Percentiles rank a stretch among this genome's conserved stretches.
These are phyloP conservation scores for Tachuris rubrigastra DNA, from an alignment of 2,113 vertebrate genomes.

Conservation along the genomic window DNA sequence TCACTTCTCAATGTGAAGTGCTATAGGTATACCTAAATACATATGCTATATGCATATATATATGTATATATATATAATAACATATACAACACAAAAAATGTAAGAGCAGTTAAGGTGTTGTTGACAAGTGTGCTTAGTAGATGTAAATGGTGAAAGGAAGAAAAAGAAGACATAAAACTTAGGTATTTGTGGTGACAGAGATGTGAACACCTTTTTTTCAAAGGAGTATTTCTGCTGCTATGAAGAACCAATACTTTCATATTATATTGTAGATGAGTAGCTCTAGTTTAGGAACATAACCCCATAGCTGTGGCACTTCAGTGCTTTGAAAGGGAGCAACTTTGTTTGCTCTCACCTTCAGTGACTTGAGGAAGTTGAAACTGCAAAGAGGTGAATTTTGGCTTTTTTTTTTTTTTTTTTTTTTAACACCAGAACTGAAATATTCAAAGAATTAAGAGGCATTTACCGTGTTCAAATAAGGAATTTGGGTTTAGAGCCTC, in stretches of 20 bases:
- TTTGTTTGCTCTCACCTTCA: background rate
- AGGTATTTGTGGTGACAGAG: background rate
- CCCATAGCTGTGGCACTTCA: background rate
- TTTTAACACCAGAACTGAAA: background rate
- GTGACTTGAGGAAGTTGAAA: background rate
- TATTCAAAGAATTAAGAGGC: background rate
- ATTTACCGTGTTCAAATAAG: background rate
- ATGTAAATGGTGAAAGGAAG: background rate
- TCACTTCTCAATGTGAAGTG: background rate
- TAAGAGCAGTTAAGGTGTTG: background rate
- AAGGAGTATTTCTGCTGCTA: background rate
- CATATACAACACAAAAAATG: background rate
- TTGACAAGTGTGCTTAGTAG: background rate
- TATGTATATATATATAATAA: background rate
- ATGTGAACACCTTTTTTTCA: background rate
- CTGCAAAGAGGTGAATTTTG: background rate
- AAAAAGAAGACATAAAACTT: background rate
- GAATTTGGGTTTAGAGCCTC: background rate
- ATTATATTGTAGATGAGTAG: background rate
- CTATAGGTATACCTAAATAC: background rate
- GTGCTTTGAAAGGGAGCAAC: background rate
- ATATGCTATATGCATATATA: background rate
- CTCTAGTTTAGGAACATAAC: background rate
- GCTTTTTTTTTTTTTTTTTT: background rate
- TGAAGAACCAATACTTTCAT: background rate